phyloP scores from a whole-genome alignment of 2,113 vertebrate genomes.

The Microtus richardsoni region DNA sequence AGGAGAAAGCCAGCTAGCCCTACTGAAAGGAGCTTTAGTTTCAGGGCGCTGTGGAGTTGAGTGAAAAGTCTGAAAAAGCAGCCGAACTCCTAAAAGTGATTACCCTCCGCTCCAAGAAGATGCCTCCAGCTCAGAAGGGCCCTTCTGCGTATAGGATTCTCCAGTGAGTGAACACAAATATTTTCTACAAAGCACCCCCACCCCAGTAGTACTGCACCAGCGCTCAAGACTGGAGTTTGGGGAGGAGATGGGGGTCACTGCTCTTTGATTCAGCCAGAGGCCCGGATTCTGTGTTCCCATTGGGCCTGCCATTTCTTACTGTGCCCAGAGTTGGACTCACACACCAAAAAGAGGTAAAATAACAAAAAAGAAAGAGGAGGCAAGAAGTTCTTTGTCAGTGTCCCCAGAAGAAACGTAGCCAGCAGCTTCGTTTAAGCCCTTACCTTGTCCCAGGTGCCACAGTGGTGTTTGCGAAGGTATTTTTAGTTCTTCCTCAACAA shows the following conservation, averaged over 20 bases:
- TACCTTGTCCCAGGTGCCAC: neutral
- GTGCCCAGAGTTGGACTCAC: neutral
- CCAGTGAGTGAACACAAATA: neutral
- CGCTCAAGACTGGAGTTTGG: neutral
- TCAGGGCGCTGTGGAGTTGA: neutral
- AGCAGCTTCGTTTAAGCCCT: neutral
- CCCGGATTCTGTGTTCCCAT: neutral
- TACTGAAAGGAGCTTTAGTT: neutral
- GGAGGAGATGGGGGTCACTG: neutral
- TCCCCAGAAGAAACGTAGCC: neutral
- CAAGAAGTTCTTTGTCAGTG: neutral
- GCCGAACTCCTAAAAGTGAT: neutral
- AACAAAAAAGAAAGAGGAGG: neutral
- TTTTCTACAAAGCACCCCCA: neutral
- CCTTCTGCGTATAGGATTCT: neutral
- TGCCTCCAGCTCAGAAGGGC: neutral
- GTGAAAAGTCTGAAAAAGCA: neutral
- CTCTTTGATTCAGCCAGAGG: neutral
- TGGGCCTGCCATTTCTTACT: neutral
- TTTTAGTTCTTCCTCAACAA: neutral
- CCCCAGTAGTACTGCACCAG: neutral
- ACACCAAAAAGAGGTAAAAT: neutral
- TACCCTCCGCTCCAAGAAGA: neutral
- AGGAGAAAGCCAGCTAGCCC: neutral
- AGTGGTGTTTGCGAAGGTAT: neutral